These are phyloP conservation scores for Bombycilla garrulus DNA, from an alignment of 2,113 vertebrate genomes.

Conservation along the genomic window DNA sequence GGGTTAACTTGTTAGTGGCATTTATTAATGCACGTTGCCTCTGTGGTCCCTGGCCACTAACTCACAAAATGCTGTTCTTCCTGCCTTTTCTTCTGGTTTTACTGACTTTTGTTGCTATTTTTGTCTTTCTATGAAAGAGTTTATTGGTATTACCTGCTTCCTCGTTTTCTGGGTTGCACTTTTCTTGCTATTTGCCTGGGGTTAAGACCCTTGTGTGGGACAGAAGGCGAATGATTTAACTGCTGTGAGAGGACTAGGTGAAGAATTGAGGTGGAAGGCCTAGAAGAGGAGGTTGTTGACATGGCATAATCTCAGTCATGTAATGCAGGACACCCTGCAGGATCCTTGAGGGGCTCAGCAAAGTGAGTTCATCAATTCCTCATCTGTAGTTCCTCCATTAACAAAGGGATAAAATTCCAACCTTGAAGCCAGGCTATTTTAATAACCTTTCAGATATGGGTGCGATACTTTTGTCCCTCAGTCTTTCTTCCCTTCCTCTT, in stretches of 20 bases:
- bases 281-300: not conserved
- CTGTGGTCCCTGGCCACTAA: not conserved
- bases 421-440: not conserved
- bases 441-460: not conserved
- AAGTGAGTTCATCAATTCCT: not conserved
- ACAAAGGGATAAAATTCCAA: not conserved
- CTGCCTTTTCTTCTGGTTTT: not conserved
- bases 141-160: not conserved
- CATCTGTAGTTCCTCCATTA: not conserved
- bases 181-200: not conserved
- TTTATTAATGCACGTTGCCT: not conserved
- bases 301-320: not conserved
- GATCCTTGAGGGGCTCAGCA: not conserved
- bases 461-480: not conserved
- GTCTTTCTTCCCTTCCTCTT: not conserved
- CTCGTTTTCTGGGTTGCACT: not conserved
- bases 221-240: not conserved
- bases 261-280: not conserved
- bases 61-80: not conserved
- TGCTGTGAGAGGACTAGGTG: not conserved
- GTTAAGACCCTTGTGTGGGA: not conserved
- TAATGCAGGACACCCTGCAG: not conserved
- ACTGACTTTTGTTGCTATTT: not conserved
- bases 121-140: not conserved
- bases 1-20: not conserved